Conservation (phyloP, 23 tunicate genomes). For the Botrylloides violaceus region DNA sequence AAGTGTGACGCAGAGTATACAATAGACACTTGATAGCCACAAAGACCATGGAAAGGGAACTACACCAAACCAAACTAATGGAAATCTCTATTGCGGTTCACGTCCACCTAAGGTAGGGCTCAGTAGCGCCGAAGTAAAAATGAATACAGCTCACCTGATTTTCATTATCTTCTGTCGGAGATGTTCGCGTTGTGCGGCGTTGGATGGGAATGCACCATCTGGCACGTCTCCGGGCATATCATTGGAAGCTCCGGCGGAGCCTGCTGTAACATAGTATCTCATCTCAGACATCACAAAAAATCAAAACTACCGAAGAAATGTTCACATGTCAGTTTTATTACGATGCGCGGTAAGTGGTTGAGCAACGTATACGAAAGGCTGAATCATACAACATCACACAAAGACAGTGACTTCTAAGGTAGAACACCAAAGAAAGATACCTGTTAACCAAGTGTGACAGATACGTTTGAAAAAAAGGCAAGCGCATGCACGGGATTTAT, state of each 20-base stretch:
- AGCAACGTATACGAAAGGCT: neutral
- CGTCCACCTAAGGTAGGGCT: too few species aligned
- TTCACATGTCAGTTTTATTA: too few species aligned
- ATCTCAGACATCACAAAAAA: neutral
- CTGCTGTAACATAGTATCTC: too few species aligned
- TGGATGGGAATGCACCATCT: neutral
- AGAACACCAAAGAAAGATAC: neutral
- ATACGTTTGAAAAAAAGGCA: too few species aligned
- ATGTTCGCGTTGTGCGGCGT: neutral
- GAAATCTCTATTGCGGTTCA: too few species aligned
- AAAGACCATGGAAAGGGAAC: too few species aligned
- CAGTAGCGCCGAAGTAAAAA: neutral
- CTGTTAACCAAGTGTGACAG: too few species aligned
- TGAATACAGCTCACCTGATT: neutral
- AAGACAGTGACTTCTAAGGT: neutral
- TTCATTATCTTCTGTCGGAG: neutral
- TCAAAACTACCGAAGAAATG: neutral
- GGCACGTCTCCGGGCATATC: constrained; percentile 4
- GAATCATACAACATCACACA: neutral
- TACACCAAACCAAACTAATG: too few species aligned
- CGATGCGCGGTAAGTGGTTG: too few species aligned
- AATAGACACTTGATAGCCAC: too few species aligned
- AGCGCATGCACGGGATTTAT: too few species aligned
- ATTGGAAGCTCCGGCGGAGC: neutral
- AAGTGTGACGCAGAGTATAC: too few species aligned